These are phyloP conservation scores for Cynoglossus semilaevis DNA, from an alignment of 2,113 vertebrate species.

Conservation along the genomic window DNA sequence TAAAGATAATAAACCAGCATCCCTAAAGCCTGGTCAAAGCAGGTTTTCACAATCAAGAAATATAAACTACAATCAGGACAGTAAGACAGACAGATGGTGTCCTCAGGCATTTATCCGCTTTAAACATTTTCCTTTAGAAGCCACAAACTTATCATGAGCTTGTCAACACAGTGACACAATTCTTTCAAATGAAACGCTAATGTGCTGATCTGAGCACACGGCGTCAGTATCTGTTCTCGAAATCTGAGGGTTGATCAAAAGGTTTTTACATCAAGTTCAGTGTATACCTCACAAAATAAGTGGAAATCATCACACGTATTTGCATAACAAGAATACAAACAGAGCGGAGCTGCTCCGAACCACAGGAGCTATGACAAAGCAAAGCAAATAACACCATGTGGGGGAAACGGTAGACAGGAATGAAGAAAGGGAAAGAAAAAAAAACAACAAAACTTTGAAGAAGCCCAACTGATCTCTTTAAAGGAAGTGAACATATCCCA, in stretches of 20 bases:
- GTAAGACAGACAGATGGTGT: slow-evolving; percentile 77
- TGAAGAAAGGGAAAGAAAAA: slow-evolving; percentile 45
- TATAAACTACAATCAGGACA: slow-evolving; percentile 80
- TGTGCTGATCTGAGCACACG: slow-evolving; percentile 69
- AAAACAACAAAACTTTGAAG: slow-evolving; percentile 61
- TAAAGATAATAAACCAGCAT: slow-evolving; percentile 77
- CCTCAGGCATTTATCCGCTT: slow-evolving; percentile 78
- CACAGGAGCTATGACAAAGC: slow-evolving; percentile 62
- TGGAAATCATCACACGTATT: slow-evolving; percentile 69
- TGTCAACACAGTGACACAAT: slow-evolving; percentile 80
- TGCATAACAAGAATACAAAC: slow-evolving; percentile 67
- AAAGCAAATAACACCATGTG: slow-evolving; percentile 59
- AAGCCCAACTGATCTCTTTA: slow-evolving; percentile 67
- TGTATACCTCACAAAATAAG: slow-evolving; percentile 74
- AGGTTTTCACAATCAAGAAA: slow-evolving; percentile 74
- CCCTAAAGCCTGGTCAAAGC: slow-evolving; percentile 73
- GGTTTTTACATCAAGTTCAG: slow-evolving; percentile 69
- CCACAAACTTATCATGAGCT: slow-evolving; percentile 75
- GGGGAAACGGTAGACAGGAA: slow-evolving; percentile 49
- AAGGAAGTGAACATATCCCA: slow-evolving; percentile 73
- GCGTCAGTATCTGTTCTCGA: slow-evolving; percentile 68
- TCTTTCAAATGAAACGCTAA: slow-evolving; percentile 80
- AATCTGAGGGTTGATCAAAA: slow-evolving; percentile 79
- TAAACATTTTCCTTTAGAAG: slow-evolving; percentile 77
- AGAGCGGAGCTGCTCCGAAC: slow-evolving; percentile 52